Percentiles rank a stretch among this genome's conserved stretches.
Evolutionary conservation across 2,888 invertebrate species (phyloP).

Genomic region (Morpho helenor): DNA sequence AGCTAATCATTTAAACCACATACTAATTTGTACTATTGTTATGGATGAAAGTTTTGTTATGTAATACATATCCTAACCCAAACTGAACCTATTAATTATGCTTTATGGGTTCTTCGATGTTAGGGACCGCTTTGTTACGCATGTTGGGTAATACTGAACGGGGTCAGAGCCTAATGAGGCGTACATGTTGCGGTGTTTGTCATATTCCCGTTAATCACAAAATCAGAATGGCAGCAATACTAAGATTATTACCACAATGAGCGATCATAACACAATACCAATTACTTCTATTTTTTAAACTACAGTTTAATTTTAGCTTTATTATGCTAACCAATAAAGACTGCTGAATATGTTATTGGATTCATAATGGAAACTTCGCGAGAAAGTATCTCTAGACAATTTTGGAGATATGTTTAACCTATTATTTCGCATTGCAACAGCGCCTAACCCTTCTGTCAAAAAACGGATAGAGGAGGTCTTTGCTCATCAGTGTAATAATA

Average conservation of each 20-base stretch:
- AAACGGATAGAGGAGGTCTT: too few relatives aligned
- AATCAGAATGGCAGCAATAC: too few relatives aligned
- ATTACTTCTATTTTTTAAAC: too few relatives aligned
- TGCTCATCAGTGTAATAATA: too few relatives aligned
- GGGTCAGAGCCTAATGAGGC: conserved; percentile 40
- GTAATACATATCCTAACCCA: conserved; percentile 41
- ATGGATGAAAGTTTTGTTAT: conserved; percentile 31
- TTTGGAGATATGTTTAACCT: too few relatives aligned
- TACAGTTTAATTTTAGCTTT: too few relatives aligned
- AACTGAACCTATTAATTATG: conserved; percentile 65
- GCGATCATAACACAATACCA: background rate
- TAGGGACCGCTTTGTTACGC: conserved; percentile 42
- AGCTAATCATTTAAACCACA: conserved; percentile 57
- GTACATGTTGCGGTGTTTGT: conserved; percentile 28
- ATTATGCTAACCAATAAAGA: too few relatives aligned
- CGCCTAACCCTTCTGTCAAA: too few relatives aligned
- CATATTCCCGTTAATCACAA: conserved; percentile 15
- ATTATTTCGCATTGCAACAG: too few relatives aligned
- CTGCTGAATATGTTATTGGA: too few relatives aligned
- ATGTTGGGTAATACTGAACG: conserved; percentile 41
- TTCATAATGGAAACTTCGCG: too few relatives aligned
- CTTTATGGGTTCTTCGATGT: conserved; percentile 44
- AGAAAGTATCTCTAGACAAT: too few relatives aligned
- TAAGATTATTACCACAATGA: background rate
- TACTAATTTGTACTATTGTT: conserved; percentile 43